Conservation (phyloP, 2,113 vertebrate species). For the Odontophorus gujanensis region DNA sequence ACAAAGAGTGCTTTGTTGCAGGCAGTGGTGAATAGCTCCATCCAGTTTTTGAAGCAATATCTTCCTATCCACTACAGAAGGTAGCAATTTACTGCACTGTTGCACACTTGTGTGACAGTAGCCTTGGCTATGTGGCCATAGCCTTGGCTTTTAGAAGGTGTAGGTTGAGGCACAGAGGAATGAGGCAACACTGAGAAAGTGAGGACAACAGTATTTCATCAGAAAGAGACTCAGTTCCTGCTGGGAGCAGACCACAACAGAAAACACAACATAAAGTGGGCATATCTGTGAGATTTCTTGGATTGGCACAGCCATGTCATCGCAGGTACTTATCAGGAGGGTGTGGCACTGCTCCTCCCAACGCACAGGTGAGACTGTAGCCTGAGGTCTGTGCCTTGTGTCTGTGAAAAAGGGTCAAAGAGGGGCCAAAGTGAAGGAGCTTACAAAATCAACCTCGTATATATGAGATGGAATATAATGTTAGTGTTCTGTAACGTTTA, state of each 20-base stretch:
- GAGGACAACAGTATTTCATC: background rate
- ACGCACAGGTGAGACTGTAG: background rate
- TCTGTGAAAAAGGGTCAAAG: background rate
- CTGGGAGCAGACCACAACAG: background rate
- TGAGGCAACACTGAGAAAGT: background rate
- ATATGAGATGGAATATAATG: background rate
- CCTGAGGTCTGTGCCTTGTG: fast-evolving
- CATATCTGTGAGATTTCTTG: fast-evolving
- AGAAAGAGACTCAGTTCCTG: background rate
- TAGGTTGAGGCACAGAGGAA: background rate
- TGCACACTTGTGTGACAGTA: background rate
- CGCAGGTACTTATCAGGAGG: fast-evolving
- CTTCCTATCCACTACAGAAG: background rate
- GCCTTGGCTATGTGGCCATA: background rate
- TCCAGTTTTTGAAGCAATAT: background rate
- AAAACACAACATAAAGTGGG: background rate
- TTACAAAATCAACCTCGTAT: background rate
- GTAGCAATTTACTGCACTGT: background rate
- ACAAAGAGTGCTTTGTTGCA: slow-evolving; percentile 11
- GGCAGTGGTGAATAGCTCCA: background rate
- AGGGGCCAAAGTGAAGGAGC: background rate
- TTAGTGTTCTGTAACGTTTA: background rate
- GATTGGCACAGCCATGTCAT: background rate
- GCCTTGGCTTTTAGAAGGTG: slow-evolving; percentile 5
- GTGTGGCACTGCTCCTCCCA: background rate